Percentiles rank a stretch among this genome's conserved stretches.
phyloP scores from a whole-genome alignment of 2,888 invertebrate species.

The Dinocampus coccinellae region DNA sequence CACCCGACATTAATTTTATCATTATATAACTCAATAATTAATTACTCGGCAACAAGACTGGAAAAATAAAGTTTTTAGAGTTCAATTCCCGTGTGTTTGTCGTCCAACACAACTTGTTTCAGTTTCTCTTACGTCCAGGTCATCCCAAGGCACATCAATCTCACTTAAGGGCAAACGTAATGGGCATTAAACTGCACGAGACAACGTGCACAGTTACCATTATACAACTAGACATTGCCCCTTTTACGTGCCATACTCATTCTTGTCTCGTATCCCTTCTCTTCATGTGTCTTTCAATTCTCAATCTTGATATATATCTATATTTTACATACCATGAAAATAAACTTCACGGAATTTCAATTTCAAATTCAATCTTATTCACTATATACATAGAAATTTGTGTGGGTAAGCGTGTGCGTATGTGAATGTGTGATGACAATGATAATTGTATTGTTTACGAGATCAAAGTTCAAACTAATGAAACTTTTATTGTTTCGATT shows the following conservation, averaged over 20 bases:
- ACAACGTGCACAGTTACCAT: neutral
- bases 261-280: neutral
- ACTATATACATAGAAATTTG: no score
- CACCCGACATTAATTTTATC: neutral
- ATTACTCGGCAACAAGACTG: neutral
- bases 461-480: neutral
- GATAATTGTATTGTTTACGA: neutral
- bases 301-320: neutral
- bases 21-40: neutral
- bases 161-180: slow-evolving; percentile 49
- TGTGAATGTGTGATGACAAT: neutral
- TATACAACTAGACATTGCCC: neutral
- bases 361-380: neutral
- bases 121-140: slow-evolving; percentile 34
- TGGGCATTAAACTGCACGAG: slow-evolving; percentile 41
- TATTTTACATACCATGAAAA: neutral
- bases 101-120: neutral
- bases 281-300: no score
- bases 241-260: neutral
- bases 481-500: neutral
- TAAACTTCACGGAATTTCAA: neutral
- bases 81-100: neutral
- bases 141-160: slow-evolving; percentile 50
- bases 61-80: neutral
- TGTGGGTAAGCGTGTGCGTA: no score